Base-by-base conservation (phyloP, 1,140 invertebrate genomes). In the Papilio glaucus region DNA sequence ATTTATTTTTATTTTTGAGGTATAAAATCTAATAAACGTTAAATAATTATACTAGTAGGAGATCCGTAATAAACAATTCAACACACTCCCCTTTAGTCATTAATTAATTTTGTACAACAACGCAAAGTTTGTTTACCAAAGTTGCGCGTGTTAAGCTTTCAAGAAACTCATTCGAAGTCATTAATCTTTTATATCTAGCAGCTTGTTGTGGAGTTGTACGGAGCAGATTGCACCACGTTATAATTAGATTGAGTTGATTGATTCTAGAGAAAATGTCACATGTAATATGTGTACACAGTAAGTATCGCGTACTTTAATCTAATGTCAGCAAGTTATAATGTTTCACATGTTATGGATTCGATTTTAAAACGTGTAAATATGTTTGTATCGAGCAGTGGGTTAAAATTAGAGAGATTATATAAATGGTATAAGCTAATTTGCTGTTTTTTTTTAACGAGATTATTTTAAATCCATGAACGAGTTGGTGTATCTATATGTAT, bases 151-250 rank as follows among this genome's bases (percentile, higher is more conserved):
- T 65, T 65, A 65, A 39, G 62, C 62, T 65, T 65, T 65, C 62
- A 65, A 65, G 62, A 37, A 65, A 65, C 62, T 65, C 62, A 65
- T 65, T 65, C 33, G 37, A 65, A 65, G 62, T 65, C 29, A 65
- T 65, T 65, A 65, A 65, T 65, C 62, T 65, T 65, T 37, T 33
- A 65, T 39, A 65, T 65, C 62, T 65, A 39, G 33, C 62, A 65
- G 37, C 62, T 65, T 65, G 62, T 65, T 65, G 15, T 39, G 62
- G 62, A 65, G 29, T 65, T 65, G 62, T 65, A 65, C 9, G 9
- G 9, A 41, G 9, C 62, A 24, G 62, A 65, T 65, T 65, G 62
- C 33, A 65, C 29, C 7, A 39, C 33, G 15, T 15, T 7, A 37
- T 38, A 38, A 65, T 33, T 61, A 37, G 15, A 65, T 21, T 12